Evolutionary conservation across 2,888 invertebrate species (phyloP), one percentile per base, ranked within the genome.

Genomic region (Lycia hirtaria): DNA sequence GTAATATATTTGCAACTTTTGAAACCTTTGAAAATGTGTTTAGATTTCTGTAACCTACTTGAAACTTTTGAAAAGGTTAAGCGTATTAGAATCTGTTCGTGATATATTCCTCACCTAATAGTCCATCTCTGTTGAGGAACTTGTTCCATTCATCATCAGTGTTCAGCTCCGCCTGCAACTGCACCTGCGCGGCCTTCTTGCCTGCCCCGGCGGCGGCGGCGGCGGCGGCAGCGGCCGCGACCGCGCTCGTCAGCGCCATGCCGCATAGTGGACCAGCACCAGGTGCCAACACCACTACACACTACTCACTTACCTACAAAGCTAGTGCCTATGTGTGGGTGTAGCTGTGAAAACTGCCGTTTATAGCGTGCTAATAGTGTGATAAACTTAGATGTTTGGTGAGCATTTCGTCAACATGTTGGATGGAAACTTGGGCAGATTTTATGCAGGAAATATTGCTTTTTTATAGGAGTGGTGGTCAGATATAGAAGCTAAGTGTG

Each of bases 91-190:
- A n/a, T n/a, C n/a, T n/a, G n/a, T n/a, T n/a, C n/a, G n/a, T n/a
- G n/a, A n/a, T n/a, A n/a, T n/a, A n/a, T n/a, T n/a, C n/a, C 88
- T 82, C 75, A 96, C 97, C 95, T 58, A 96, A 87, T 10, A 98
- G 87, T 64, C 98, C 98, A 57, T 95, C 94, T 68, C 94, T 94
- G 44, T 94, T 90, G 37, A 98, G 73, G 69, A 97, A 94, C 78
- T 95, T 96, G 49, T 94, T 93, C 95, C 97, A 96, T 50, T 98
- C 98, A 58, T 98, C 98, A 69, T 98, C 96, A 1, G 92, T 96
- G 68, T 94, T 94, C 32, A 98, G 93, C 76, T 98, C 98, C 0
- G 94, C 93, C 86, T 97, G 97, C 56, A 97, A 85, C 71, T 96
- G 96, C 10, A 96, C 94, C 62, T 95, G 94, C 35, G 94, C 95